phyloP scores from a whole-genome alignment of 2,113 vertebrate genomes.

The Clupea harengus region DNA sequence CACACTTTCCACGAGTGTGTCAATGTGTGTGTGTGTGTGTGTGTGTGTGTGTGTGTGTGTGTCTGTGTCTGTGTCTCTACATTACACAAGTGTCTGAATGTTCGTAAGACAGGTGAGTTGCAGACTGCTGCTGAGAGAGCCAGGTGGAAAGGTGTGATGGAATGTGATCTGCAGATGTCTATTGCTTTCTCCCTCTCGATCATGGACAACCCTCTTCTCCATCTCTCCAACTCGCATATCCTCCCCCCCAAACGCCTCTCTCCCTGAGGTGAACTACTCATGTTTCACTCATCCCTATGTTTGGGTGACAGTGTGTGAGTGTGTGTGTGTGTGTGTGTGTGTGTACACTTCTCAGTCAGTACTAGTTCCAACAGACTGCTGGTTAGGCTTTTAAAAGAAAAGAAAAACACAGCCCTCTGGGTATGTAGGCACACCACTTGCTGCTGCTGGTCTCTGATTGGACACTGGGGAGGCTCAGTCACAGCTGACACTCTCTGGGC shows the following conservation, averaged over 20 bases:
- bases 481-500: conserved; percentile 52
- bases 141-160: conserved; percentile 8
- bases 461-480: conserved; percentile 35
- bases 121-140: background rate
- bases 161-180: background rate
- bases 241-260: background rate
- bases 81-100: background rate
- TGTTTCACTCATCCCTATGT: conserved; percentile 15
- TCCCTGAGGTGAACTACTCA: background rate
- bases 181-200: background rate
- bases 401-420: background rate
- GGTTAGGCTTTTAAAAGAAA: background rate
- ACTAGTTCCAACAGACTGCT: background rate
- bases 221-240: background rate
- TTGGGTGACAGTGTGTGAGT: background rate
- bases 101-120: background rate
- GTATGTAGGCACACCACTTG: background rate
- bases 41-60: background rate
- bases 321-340: background rate
- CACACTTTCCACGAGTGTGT: background rate
- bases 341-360: background rate
- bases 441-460: conserved; percentile 21
- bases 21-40: background rate
- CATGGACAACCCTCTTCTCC: background rate
- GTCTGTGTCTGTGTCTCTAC: too few relatives aligned